Conservation (phyloP, 1,140 invertebrate species). For the Temnothorax nylanderi region DNA sequence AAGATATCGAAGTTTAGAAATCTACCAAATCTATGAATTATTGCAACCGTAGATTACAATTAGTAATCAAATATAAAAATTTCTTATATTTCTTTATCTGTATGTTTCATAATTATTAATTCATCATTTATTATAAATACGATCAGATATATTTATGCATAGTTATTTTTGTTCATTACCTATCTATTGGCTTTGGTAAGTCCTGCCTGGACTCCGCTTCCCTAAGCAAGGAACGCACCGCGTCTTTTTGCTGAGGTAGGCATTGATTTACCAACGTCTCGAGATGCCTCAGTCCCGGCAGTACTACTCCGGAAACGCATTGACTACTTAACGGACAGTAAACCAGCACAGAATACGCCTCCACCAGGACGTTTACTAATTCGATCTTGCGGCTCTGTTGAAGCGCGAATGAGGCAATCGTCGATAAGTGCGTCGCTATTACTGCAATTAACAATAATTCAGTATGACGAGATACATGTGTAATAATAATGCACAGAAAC, state of each 20-base stretch:
- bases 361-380: conserved; percentile 88
- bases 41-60: background rate
- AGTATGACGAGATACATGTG: background rate
- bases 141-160: background rate
- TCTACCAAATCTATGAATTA: background rate
- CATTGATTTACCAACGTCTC: conserved; percentile 85
- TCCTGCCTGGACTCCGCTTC: conserved; percentile 86
- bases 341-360: conserved; percentile 89
- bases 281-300: conserved; percentile 86
- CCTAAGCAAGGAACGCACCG: conserved; percentile 85
- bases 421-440: conserved; percentile 88
- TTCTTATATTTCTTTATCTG: background rate
- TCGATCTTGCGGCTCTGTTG: conserved; percentile 87
- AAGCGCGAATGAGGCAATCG: conserved; percentile 86
- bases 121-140: background rate
- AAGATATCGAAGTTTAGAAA: background rate
- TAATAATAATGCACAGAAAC: background rate
- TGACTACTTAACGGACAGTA: conserved; percentile 87
- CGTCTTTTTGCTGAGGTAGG: conserved; percentile 85
- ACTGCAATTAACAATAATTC: conserved; percentile 84
- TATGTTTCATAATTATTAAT: background rate
- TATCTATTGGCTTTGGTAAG: conserved; percentile 80
- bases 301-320: conserved; percentile 82
- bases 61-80: background rate
- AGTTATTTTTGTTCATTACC: conserved; percentile 72